Evolutionary conservation across 2,888 invertebrate genomes (phyloP), one percentile per base, ranked within the genome.

Genomic region (Aethes cnicana): DNA sequence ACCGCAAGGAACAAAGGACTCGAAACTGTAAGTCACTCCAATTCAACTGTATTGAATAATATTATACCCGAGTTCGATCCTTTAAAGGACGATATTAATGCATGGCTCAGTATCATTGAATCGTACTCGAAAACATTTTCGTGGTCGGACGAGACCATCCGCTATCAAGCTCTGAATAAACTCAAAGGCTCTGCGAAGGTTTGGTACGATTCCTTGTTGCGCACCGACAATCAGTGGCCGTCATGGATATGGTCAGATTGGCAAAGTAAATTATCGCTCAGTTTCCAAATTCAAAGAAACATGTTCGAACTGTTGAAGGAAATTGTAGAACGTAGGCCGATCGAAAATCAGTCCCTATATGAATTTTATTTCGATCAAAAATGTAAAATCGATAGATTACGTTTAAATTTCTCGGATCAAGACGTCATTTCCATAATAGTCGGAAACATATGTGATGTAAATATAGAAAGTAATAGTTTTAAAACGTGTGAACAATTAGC

Each of bases 211-310:
- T n/a, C n/a, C n/a, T n/a, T n/a, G n/a, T n/a, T n/a, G n/a, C n/a
- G 33, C 33, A 33, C 33, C 17, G 33, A 33, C 17, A 16, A 16
- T 17, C 33, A n/a, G 26, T 55, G 55, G 52, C 41, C 55, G 4
- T 23, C 37, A n/a, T 55, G 55, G 55, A 18, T 23, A 28, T 53
- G 55, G 50, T 44, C 11, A 3, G 44, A 53, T 37, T 55, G 55
- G 53, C 39, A 48, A 44, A 37, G 4, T 16, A 55, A 47, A 39
- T 28, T 55, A 20, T 21, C 35, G 3, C 20, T 36, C n/a, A 44
- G 33, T 16, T 55, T 55, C 30, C 37, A 48, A 46, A 35, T 42
- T 8, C 35, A 44, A 9, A 20, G 52, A 4, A 53, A 55, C 25
- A 55, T 55, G 55, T 53, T 49, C 21, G 50, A n/a, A n/a, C n/a